These are phyloP conservation scores for Trissolcus japonicus DNA, from an alignment of 2,888 invertebrate genomes.

Conservation along the genomic window DNA sequence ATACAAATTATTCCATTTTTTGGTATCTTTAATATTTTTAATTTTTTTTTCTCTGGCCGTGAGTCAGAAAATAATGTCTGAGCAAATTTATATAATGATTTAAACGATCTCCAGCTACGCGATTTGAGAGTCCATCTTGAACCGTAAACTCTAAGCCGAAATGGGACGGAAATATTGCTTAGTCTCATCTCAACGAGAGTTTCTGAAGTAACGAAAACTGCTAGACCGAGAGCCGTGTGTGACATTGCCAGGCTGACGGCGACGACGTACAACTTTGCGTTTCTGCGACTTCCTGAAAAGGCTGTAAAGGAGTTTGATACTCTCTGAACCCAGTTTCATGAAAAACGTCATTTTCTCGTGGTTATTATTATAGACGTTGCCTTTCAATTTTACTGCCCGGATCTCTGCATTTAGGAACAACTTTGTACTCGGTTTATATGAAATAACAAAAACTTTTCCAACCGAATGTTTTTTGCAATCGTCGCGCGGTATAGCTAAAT, in stretches of 20 bases:
- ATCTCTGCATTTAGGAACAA: too few relatives aligned
- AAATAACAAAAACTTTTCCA: too few relatives aligned
- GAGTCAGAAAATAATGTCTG: too few relatives aligned
- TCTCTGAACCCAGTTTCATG: constrained; percentile 34
- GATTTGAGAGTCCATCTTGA: constrained; percentile 5
- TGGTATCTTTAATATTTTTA: too few relatives aligned
- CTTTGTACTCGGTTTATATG: too few relatives aligned
- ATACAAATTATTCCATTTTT: too few relatives aligned
- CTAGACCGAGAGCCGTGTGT: constrained; percentile 41
- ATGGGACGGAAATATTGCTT: constrained; percentile 51
- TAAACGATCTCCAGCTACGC: too few relatives aligned
- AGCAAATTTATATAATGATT: too few relatives aligned
- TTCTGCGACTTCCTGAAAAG: constrained; percentile 53
- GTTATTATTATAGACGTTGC: constrained; percentile 40
- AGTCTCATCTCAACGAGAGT: constrained; percentile 40
- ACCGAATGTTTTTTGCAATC: too few relatives aligned
- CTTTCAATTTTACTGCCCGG: constrained; percentile 22
- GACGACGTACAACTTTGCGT: constrained; percentile 38
- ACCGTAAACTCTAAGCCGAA: constrained; percentile 24
- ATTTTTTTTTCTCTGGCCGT: too few relatives aligned
- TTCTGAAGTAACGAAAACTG: constrained; percentile 53
- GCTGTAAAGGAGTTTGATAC: constrained; percentile 45
- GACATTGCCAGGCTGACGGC: constrained; percentile 42
- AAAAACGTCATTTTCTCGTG: constrained; percentile 38
- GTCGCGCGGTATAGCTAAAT: too few relatives aligned